Evolutionary conservation across 2,113 vertebrate species (phyloP), one percentile per base, ranked within the genome.

Genomic region (Dendropsophus ebraccatus): DNA sequence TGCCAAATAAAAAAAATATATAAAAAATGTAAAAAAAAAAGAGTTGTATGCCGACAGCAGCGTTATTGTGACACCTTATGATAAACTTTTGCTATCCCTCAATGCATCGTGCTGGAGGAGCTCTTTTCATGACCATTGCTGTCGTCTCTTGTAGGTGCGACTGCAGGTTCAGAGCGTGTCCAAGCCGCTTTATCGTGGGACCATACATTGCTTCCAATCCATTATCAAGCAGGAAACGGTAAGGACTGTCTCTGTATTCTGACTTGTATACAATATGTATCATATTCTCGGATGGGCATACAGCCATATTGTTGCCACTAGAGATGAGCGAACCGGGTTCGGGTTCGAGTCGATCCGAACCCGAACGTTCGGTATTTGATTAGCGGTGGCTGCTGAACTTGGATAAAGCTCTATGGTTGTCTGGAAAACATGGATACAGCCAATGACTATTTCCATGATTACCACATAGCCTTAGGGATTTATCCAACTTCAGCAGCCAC

Each of bases 151-250:
- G 81, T 92, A 99, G 98, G 98, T 99, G 23, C 94, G 98, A 70
- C 96, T 99, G 1, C 98, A 99, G 94, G 97, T 99, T 70, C 98
- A 99, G 93, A 96, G 88, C 89, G 80, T 90, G n/a, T 94, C 96
- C 81, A 98, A 95, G 90, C 97, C 96, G 49, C 95, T 96, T 60
- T 99, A 99, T 89, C 95, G 95, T 7, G 97, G 98, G 85, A 99
- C 98, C 10, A 86, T 92, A 65, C 98, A 99, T 91, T 99, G 98
- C 90, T 99, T 99, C 92, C 96, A 96, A 91, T 96, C 97, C 78
- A 99, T 99, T 89, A 88, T 99, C 89, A 94, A 92, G n/a, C 97
- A 99, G 88, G 98, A 99, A 91, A 94, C 97, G 47, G 98, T 99
- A 92, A 91, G 97, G 97, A 87, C 3, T 62, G 2, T 8, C 2